These are phyloP conservation scores for Lasioglossum marginatum DNA, from an alignment of 2,888 invertebrate species.

Conservation along the genomic window DNA sequence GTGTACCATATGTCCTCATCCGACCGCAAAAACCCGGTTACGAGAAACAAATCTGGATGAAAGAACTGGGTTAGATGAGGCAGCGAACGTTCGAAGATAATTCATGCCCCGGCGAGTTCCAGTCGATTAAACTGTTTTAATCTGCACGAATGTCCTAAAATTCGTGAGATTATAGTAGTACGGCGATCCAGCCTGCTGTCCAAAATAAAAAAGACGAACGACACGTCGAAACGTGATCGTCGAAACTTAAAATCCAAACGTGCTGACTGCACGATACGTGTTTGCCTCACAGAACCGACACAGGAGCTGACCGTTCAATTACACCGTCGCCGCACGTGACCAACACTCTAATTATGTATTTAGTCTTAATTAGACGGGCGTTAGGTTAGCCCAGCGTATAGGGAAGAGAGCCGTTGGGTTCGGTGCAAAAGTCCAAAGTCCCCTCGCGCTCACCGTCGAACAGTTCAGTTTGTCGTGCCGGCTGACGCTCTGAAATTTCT, in stretches of 20 bases:
- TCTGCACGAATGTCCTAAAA: background rate
- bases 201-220: slow-evolving; percentile 5
- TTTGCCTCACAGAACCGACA: slow-evolving; percentile 70
- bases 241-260: slow-evolving; percentile 73
- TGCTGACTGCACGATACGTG: slow-evolving; percentile 79
- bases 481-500: slow-evolving; percentile 52
- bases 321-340: slow-evolving; percentile 79
- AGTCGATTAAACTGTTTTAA: background rate
- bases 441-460: slow-evolving; percentile 26
- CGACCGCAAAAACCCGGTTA: background rate
- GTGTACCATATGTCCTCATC: background rate
- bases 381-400: slow-evolving; percentile 68
- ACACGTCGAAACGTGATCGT: slow-evolving; percentile 32
- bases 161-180: background rate
- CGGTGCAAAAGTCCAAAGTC: slow-evolving; percentile 63
- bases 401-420: slow-evolving; percentile 34
- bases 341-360: slow-evolving; percentile 82
- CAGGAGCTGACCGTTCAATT: slow-evolving; percentile 80
- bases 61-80: background rate
- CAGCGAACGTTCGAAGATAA: background rate
- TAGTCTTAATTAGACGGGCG: slow-evolving; percentile 82
- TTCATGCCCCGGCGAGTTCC: background rate
- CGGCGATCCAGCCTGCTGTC: background rate
- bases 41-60: background rate
- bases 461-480: slow-evolving; percentile 36